These are phyloP conservation scores for Anas bernieri DNA, from an alignment of 2,797 vertebrate genomes.

Conservation along the genomic window DNA sequence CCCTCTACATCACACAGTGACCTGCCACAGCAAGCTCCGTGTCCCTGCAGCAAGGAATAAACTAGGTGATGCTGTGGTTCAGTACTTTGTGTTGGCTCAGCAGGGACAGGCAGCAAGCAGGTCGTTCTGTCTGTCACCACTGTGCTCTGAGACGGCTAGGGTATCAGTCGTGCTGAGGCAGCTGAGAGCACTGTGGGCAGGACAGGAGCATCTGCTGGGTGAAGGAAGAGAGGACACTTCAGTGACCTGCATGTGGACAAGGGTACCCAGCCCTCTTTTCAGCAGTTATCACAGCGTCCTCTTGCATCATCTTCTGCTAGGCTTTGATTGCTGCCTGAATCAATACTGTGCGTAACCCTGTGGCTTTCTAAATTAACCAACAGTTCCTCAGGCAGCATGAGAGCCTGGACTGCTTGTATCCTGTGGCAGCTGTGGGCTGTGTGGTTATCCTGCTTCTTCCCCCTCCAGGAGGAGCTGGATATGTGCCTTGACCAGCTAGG, in stretches of 20 bases:
- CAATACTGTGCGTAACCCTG: neutral
- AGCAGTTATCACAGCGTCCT: neutral
- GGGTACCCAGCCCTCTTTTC: neutral
- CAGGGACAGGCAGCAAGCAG: neutral
- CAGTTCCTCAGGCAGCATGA: neutral
- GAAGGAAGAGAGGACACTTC: neutral
- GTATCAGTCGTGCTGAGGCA: neutral
- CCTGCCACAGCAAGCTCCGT: neutral
- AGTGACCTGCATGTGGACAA: neutral
- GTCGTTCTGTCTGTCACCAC: neutral
- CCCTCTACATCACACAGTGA: neutral
- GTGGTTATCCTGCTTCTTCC: neutral
- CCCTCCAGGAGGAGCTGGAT: accelerated
- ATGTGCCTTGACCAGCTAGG: neutral
- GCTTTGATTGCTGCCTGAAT: neutral
- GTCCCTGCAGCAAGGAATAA: neutral
- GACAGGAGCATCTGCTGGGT: neutral
- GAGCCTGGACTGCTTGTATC: neutral
- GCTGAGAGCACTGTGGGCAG: neutral
- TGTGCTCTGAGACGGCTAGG: neutral
- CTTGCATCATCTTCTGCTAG: neutral
- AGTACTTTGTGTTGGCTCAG: neutral
- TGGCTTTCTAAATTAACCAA: neutral
- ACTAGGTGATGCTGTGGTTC: neutral
- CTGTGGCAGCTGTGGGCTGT: accelerated